Conservation (phyloP, 2,888 invertebrate genomes). For the Lagria hirta region DNA sequence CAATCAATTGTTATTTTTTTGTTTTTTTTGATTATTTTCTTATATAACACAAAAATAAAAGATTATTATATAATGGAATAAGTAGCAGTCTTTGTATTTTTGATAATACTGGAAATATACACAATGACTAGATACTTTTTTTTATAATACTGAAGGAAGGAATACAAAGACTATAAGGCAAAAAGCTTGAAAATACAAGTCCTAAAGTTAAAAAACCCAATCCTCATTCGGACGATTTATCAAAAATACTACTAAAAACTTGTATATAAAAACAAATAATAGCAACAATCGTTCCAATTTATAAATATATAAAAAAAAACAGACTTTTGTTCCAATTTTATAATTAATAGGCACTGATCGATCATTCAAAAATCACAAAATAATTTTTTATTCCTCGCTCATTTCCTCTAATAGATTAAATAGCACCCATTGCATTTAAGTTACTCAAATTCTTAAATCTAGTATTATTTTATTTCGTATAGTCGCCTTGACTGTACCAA, state of each 20-base stretch:
- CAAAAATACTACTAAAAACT: conserved; percentile 22
- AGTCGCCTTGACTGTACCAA: too few species aligned
- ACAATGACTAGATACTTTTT: conserved; percentile 17
- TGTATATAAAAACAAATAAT: too few species aligned
- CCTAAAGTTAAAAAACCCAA: conserved; percentile 10
- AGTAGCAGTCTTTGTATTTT: conserved; percentile 39
- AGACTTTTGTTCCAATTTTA: conserved; percentile 13
- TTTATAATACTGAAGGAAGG: conserved; percentile 20
- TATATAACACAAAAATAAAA: conserved; percentile 5
- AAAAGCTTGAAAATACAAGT: conserved; percentile 3
- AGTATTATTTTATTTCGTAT: too few species aligned
- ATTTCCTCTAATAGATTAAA: too few species aligned
- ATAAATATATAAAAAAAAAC: conserved; percentile 18
- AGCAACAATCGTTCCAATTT: conserved; percentile 9
- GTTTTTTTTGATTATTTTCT: conserved; percentile 5
- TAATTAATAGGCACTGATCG: conserved; percentile 25
- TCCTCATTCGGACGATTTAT: conserved; percentile 14
- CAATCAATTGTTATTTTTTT: conserved; percentile 21
- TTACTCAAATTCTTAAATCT: too few species aligned
- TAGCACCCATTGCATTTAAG: too few species aligned
- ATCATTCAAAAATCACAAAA: too few species aligned
- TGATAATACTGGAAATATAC: conserved; percentile 22
- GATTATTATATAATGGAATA: conserved; percentile 16
- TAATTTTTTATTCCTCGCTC: too few species aligned
- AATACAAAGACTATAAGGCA: conserved; percentile 12